Percentiles rank a stretch among this genome's conserved stretches.
These are phyloP conservation scores for Microplitis demolitor DNA, from an alignment of 1,140 invertebrate genomes.

Conservation along the genomic window DNA sequence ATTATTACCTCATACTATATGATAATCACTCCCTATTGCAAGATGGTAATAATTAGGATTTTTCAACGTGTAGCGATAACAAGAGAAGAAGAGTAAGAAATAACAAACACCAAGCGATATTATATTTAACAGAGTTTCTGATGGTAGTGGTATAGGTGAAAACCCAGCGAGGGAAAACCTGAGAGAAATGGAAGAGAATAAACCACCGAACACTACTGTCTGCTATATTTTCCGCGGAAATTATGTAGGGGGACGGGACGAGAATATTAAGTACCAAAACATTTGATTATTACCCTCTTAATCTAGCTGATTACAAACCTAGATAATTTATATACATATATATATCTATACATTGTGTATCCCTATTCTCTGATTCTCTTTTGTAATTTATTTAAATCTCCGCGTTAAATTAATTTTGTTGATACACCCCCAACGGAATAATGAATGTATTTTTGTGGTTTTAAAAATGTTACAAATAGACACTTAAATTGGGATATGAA, in stretches of 20 bases:
- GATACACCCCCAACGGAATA: background rate
- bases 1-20: too few species aligned
- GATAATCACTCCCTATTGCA: too few species aligned
- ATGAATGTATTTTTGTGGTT: background rate
- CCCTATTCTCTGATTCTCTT: background rate
- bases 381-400: background rate
- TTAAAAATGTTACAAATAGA: background rate
- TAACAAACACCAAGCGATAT: conserved; percentile 57
- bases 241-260: conserved; percentile 46
- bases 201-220: background rate
- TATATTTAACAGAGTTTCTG: conserved; percentile 54
- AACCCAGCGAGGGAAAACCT: conserved; percentile 10
- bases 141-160: too few species aligned
- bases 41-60: too few species aligned
- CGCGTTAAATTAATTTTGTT: too few species aligned
- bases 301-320: conserved; percentile 34
- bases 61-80: too few species aligned
- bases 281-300: conserved; percentile 63
- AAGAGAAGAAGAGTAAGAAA: conserved; percentile 49
- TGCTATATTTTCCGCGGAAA: conserved; percentile 47
- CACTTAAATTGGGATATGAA: background rate
- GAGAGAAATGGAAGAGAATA: conserved; percentile 34
- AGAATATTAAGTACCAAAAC: conserved; percentile 51
- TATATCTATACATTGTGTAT: background rate
- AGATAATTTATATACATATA: background rate